A percentile compares a stretch with the other conserved stretches of the same genome.
Conservation (phyloP, 2,113 vertebrate species). For the Corythaeola cristata region DNA sequence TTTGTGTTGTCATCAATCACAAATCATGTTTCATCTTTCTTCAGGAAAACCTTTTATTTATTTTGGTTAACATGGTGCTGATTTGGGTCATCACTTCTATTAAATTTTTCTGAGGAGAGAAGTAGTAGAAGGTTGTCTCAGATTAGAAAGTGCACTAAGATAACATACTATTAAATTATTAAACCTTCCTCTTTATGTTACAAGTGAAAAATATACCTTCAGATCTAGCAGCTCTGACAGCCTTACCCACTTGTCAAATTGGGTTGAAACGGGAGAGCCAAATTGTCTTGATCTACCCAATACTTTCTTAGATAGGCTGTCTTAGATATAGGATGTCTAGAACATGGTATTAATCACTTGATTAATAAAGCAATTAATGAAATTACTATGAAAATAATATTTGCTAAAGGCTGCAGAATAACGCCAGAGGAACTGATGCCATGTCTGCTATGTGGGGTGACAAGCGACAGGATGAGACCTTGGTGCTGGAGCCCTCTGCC, state of each 20-base stretch:
- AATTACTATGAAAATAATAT: neutral
- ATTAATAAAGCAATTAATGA: neutral
- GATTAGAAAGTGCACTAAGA: neutral
- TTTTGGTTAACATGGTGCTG: neutral
- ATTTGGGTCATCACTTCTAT: neutral
- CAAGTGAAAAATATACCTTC: constrained; percentile 16
- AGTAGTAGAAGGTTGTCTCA: neutral
- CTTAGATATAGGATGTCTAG: neutral
- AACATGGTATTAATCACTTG: neutral
- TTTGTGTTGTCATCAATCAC: neutral
- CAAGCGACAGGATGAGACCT: neutral
- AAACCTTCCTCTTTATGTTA: constrained; percentile 32
- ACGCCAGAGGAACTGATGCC: neutral
- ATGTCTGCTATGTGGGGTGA: accelerated
- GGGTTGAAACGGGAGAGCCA: neutral
- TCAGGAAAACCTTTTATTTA: neutral
- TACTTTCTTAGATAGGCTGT: neutral
- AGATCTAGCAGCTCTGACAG: neutral
- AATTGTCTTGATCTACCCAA: neutral
- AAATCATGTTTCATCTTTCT: neutral
- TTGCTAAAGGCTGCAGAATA: neutral
- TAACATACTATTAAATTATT: constrained; percentile 25
- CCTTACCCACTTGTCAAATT: neutral
- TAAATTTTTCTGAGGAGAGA: neutral
- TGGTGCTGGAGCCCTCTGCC: neutral